A percentile compares a stretch with the other conserved stretches of the same genome.
Conservation (phyloP, 2,113 vertebrate genomes). For the Orthonyx spaldingii region DNA sequence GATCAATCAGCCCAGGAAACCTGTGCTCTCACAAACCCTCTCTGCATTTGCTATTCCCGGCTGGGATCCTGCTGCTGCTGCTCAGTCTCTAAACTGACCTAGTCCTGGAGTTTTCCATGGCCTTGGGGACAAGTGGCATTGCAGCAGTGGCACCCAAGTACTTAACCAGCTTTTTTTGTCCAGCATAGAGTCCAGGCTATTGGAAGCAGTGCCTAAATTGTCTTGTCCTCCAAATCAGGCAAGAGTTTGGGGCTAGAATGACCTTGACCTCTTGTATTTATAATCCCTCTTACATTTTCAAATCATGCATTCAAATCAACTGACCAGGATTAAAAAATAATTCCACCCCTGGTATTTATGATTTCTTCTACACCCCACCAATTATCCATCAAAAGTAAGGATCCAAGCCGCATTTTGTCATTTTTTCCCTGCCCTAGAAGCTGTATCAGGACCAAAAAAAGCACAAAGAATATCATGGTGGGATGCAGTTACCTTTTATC, state of each 20-base stretch:
- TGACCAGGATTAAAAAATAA: not conserved
- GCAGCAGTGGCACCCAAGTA: too few species aligned
- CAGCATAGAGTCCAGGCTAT: not conserved
- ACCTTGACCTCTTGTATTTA: not conserved
- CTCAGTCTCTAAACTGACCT: not conserved
- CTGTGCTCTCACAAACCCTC: not conserved
- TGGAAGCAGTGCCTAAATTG: not conserved
- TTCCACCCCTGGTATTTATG: not conserved
- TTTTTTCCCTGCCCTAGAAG: not conserved
- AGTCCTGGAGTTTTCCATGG: not conserved
- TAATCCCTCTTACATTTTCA: not conserved
- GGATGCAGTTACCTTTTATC: not conserved
- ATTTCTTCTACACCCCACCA: not conserved
- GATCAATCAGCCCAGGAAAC: not conserved
- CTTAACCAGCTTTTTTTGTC: not conserved
- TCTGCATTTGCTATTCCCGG: not conserved
- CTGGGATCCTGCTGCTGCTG: not conserved
- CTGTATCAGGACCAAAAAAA: not conserved
- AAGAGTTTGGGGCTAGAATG: not conserved
- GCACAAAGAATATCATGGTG: not conserved
- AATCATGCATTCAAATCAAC: not conserved
- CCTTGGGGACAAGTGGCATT: not conserved
- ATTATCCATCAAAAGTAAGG: not conserved
- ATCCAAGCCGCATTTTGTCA: not conserved
- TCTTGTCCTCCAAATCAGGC: not conserved